Conservation (phyloP, 2,888 invertebrate species). For the Syrista parreyssii region DNA sequence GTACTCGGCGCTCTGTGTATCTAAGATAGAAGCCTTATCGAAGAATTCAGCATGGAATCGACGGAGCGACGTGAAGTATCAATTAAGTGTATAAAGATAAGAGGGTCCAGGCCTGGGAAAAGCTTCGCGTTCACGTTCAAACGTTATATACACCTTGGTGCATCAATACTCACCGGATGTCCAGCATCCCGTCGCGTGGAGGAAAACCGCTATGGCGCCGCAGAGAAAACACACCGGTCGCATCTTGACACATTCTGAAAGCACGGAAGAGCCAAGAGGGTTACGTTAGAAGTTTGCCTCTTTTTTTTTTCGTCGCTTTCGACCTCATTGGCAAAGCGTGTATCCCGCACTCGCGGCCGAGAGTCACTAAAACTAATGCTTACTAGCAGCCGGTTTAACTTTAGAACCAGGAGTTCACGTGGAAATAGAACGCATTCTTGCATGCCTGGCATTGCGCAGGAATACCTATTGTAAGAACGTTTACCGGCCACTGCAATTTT, state of each 20-base stretch:
- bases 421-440: constrained; percentile 60
- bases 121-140: not conserved
- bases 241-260: constrained; percentile 66
- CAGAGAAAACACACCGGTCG: constrained; percentile 52
- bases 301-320: constrained; percentile 17
- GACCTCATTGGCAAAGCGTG: constrained; percentile 23
- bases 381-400: constrained; percentile 53
- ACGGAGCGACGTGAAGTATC: not conserved
- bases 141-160: not conserved
- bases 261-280: constrained; percentile 33
- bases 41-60: not conserved
- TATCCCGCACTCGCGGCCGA: constrained; percentile 23
- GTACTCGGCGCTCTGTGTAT: not conserved
- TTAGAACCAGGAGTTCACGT: constrained; percentile 59
- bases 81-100: not conserved
- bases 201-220: constrained; percentile 48
- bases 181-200: constrained; percentile 42
- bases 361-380: constrained; percentile 49
- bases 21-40: not conserved
- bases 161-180: constrained; percentile 49
- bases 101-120: not conserved
- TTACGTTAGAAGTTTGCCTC: constrained; percentile 24
- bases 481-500: not conserved
- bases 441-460: constrained; percentile 40
- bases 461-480: constrained; percentile 18